Conservation (phyloP, 2,888 invertebrate species). For the Fabriciana adippe region DNA sequence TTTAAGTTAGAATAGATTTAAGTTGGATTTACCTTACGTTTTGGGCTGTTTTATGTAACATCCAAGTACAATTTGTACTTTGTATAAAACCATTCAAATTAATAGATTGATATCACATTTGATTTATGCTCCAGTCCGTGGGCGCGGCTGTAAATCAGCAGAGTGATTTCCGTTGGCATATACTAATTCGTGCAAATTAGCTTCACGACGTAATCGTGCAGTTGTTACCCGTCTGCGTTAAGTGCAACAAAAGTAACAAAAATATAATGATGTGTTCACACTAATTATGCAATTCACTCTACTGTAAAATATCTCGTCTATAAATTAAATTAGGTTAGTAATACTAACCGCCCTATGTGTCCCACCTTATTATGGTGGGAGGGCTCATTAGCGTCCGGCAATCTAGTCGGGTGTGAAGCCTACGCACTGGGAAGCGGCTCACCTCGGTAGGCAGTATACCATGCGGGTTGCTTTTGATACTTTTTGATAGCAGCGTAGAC, state of each 20-base stretch:
- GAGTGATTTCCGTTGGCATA: conserved; percentile 48
- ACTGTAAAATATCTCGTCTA: too few relatives aligned
- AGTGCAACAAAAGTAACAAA: conserved; percentile 20
- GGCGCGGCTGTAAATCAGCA: conserved; percentile 44
- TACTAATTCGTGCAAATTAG: conserved; percentile 50
- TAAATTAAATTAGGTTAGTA: too few relatives aligned
- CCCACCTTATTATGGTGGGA: too few relatives aligned
- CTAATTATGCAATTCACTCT: not conserved
- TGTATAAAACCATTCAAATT: conserved; percentile 37
- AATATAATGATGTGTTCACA: conserved; percentile 3
- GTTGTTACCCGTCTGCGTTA: conserved; percentile 28
- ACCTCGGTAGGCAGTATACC: too few relatives aligned
- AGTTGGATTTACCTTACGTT: too few relatives aligned
- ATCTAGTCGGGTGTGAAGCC: too few relatives aligned
- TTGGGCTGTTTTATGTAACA: not conserved
- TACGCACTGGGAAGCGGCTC: too few relatives aligned
- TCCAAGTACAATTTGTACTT: not conserved
- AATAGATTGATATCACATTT: conserved; percentile 51
- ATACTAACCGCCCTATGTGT: too few relatives aligned
- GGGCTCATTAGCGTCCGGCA: too few relatives aligned
- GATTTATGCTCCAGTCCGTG: conserved; percentile 47
- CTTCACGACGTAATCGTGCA: conserved; percentile 33
- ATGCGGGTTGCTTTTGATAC: too few relatives aligned
- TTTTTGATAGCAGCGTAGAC: too few relatives aligned
- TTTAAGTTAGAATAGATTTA: too few relatives aligned